Evolutionary conservation across 64 coral and sea anemone genomes (phyloP).

Genomic region (Catalaphyllia jardinei): DNA sequence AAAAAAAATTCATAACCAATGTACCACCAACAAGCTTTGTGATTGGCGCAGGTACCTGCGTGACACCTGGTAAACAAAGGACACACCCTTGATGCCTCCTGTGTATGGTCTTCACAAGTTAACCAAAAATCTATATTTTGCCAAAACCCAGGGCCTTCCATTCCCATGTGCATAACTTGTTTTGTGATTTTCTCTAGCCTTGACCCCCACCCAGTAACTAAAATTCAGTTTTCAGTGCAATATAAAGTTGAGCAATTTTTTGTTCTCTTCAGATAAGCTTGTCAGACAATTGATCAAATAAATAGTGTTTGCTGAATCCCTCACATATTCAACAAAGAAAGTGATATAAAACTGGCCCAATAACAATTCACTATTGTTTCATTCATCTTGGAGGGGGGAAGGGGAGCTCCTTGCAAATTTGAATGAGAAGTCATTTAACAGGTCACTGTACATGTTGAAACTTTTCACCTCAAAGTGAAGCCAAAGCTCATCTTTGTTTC

Average conservation of each 20-base stretch:
- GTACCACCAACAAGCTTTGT: neutral
- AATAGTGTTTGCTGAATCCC: too few species aligned
- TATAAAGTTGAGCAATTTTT: neutral
- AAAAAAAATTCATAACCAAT: neutral
- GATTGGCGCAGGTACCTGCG: conserved; percentile 12
- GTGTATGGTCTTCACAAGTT: neutral
- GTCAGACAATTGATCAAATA: neutral
- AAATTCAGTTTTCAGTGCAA: neutral
- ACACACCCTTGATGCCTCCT: neutral
- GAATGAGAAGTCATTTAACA: neutral
- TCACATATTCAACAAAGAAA: neutral
- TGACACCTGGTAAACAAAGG: neutral
- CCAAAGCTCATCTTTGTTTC: neutral
- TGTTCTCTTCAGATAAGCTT: neutral
- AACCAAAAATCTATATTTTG: neutral
- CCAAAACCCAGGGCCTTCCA: neutral
- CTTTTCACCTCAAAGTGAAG: neutral
- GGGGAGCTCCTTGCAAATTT: conserved; percentile 39
- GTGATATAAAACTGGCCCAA: conserved; percentile 50
- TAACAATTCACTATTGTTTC: neutral
- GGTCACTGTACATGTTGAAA: too few species aligned
- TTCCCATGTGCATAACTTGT: neutral
- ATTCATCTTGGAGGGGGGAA: neutral
- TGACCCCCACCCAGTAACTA: neutral
- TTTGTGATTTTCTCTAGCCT: neutral